phyloP scores from a whole-genome alignment of 1,140 invertebrate genomes.

The Drosophila eugracilis region DNA sequence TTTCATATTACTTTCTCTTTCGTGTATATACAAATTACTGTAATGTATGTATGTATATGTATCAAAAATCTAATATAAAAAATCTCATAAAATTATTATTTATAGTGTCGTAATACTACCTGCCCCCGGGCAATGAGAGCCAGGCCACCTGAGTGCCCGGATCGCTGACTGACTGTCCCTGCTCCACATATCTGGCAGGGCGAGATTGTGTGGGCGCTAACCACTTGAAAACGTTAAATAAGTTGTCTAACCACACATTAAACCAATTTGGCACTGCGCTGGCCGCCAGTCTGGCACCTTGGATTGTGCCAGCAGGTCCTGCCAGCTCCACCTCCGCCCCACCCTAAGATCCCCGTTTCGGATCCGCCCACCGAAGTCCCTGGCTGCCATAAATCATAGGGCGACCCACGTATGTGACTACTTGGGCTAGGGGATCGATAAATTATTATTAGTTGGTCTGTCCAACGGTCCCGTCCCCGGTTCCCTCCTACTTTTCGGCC shows the following conservation, averaged over 20 bases:
- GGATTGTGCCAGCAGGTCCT: conserved; percentile 18
- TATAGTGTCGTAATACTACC: neutral
- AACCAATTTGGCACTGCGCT: conserved; percentile 78
- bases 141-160: conserved; percentile 57
- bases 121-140: conserved; percentile 31
- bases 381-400: conserved; percentile 77
- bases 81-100: neutral
- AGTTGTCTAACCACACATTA: conserved; percentile 83
- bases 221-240: conserved; percentile 83
- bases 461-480: conserved; percentile 17
- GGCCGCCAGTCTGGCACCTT: conserved; percentile 73
- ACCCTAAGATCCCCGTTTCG: conserved; percentile 7
- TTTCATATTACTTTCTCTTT: too few relatives aligned
- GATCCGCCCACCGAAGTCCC: conserved; percentile 44
- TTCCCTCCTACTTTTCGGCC: neutral
- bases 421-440: conserved; percentile 83
- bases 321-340: conserved; percentile 2
- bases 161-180: conserved; percentile 47
- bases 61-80: neutral
- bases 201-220: conserved; percentile 44
- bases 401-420: conserved; percentile 77
- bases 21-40: too few relatives aligned
- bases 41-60: too few relatives aligned
- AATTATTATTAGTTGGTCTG: conserved; percentile 83
- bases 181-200: conserved; percentile 42